phyloP scores from a whole-genome alignment of 2,797 vertebrate species.

The Margarornis squamiger region DNA sequence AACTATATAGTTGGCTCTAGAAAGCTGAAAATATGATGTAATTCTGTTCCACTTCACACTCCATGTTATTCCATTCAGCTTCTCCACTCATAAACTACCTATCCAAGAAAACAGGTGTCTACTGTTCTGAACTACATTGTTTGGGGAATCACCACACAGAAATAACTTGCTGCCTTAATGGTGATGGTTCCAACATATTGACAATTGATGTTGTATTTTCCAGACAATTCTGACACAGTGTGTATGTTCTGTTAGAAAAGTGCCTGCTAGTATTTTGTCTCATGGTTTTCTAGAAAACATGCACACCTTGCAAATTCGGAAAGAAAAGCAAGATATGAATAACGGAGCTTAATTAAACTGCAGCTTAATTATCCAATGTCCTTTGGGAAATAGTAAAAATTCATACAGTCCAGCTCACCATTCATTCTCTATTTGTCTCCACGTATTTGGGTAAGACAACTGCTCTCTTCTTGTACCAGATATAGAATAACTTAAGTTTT shows the following conservation, averaged over 20 bases:
- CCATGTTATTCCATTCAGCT: no score
- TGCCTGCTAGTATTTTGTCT: background rate
- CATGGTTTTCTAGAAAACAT: background rate
- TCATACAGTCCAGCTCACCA: background rate
- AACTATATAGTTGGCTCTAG: no score
- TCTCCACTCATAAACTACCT: no score
- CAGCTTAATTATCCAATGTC: background rate
- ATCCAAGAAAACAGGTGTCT: background rate
- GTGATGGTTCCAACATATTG: background rate
- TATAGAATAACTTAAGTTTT: background rate
- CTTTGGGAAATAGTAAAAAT: background rate
- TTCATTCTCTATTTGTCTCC: background rate
- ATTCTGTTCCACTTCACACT: no score
- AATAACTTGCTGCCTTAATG: background rate
- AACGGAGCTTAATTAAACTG: slow-evolving; percentile 4
- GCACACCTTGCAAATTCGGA: background rate
- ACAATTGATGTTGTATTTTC: background rate
- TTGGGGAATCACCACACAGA: background rate
- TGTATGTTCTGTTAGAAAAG: background rate
- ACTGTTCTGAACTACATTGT: background rate
- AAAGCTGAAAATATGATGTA: no score
- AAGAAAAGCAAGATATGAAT: background rate
- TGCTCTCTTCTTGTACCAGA: background rate
- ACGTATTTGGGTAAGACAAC: background rate
- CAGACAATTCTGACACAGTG: background rate